phyloP scores from a whole-genome alignment of 2,113 vertebrate genomes.

The Setophaga coronata region DNA sequence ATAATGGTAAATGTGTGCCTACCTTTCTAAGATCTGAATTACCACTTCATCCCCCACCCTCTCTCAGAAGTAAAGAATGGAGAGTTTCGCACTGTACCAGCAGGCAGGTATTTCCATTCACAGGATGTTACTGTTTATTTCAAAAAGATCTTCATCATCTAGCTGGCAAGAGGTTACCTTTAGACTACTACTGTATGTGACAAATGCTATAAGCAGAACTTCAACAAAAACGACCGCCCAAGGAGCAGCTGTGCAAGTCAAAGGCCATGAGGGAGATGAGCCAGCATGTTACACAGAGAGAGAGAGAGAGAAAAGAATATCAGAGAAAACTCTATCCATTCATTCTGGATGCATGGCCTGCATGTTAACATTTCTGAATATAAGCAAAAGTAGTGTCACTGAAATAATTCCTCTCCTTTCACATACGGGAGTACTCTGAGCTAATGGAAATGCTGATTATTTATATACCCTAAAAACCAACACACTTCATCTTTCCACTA shows the following conservation, averaged over 20 bases:
- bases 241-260: not conserved
- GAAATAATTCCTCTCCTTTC: not conserved
- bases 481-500: not conserved
- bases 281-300: not conserved
- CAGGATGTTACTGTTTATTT: not conserved
- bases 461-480: not conserved
- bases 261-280: not conserved
- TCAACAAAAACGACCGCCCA: not conserved
- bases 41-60: not conserved
- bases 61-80: not conserved
- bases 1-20: not conserved
- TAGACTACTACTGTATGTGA: not conserved
- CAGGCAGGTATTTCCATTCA: not conserved
- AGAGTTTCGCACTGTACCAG: not conserved
- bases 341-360: not conserved
- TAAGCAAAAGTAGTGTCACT: not conserved
- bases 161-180: not conserved
- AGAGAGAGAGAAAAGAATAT: not conserved
- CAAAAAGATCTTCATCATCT: not conserved
- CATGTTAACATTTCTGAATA: not conserved
- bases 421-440: not conserved
- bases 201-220: not conserved
- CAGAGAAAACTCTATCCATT: not conserved
- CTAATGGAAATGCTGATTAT: not conserved
- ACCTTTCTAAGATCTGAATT: not conserved